Evolutionary conservation across 2,888 invertebrate genomes (phyloP).

Genomic region (Nemapogon koenigi): DNA sequence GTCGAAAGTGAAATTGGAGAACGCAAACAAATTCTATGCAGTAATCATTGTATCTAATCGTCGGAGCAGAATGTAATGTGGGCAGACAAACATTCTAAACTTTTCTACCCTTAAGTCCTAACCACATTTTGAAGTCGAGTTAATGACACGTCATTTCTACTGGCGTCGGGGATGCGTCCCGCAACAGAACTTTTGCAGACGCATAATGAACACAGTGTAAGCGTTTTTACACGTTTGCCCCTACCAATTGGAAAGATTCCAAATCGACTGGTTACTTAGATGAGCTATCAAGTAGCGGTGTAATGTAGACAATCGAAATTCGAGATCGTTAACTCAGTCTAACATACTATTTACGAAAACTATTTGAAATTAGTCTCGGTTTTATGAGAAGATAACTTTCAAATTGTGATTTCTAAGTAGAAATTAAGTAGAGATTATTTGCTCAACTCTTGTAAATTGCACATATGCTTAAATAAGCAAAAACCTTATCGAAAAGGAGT

Average conservation of each 20-base stretch:
- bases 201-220: conserved; percentile 14
- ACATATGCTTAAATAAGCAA: too few species aligned
- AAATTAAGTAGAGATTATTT: too few species aligned
- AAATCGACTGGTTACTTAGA: conserved; percentile 21
- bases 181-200: conserved; percentile 11
- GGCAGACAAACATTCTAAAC: conserved; percentile 10
- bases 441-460: too few species aligned
- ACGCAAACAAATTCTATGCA: conserved; percentile 23
- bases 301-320: neutral
- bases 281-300: conserved; percentile 14
- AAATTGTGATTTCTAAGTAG: too few species aligned
- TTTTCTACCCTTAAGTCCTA: conserved; percentile 7
- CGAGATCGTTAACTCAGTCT: neutral
- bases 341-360: neutral
- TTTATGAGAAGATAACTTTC: conserved; percentile 4
- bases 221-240: conserved; percentile 14
- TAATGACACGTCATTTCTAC: conserved; percentile 4
- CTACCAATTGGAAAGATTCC: conserved; percentile 16
- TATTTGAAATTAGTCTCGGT: conserved; percentile 2
- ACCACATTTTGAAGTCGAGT: conserved; percentile 8
- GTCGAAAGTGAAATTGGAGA: conserved; percentile 20
- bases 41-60: conserved; percentile 20
- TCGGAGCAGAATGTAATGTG: conserved; percentile 20
- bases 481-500: too few species aligned
- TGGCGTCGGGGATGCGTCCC: conserved; percentile 8